Percentiles rank a stretch among this genome's conserved stretches.
These are phyloP conservation scores for Cercopithecus mona DNA, from an alignment of 2,113 vertebrate species.

Conservation along the genomic window DNA sequence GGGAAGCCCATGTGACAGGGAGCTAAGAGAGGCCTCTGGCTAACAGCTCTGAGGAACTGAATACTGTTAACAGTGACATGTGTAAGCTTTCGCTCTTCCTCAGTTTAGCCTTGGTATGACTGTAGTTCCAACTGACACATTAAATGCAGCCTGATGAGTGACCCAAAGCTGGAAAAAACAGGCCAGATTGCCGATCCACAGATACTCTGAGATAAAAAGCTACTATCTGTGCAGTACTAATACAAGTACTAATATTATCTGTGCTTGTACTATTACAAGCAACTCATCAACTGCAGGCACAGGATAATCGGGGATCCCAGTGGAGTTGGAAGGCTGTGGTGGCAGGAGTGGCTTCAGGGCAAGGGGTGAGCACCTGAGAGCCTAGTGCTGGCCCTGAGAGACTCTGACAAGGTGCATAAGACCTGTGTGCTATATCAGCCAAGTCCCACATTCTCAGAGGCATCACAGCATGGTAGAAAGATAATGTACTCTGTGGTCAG, in stretches of 20 bases:
- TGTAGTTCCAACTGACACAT: not conserved
- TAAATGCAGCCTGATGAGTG: not conserved
- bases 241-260: too few species aligned
- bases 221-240: not conserved
- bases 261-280: not conserved
- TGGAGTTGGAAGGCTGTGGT: not conserved
- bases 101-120: not conserved
- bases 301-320: not conserved
- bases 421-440: not conserved
- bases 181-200: not conserved
- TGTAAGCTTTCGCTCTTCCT: not conserved
- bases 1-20: not conserved
- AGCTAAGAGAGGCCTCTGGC: not conserved
- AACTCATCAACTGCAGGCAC: not conserved
- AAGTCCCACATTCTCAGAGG: not conserved
- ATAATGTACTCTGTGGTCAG: not conserved
- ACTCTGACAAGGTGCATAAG: not conserved
- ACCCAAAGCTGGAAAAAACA: not conserved
- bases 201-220: not conserved
- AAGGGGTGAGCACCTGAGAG: not conserved
- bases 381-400: not conserved
- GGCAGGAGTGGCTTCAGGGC: not conserved
- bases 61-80: not conserved
- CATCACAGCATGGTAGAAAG: not conserved
- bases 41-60: not conserved